These are phyloP conservation scores for Trissonchulus latispiculum DNA, from an alignment of 2,888 invertebrate species.

Conservation along the genomic window DNA sequence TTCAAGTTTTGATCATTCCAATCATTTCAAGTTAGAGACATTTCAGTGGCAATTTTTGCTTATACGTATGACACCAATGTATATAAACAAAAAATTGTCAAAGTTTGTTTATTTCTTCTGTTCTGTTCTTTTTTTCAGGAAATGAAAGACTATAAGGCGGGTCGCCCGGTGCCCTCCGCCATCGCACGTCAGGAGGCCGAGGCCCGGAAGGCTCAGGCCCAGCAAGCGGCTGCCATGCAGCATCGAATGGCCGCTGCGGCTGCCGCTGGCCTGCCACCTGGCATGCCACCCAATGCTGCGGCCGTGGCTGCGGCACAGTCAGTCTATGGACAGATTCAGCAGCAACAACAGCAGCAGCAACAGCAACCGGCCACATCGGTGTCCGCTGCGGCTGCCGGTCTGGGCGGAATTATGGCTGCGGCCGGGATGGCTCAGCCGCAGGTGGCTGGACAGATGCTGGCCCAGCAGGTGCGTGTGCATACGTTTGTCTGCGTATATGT, in stretches of 20 bases:
- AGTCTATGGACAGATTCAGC: not conserved
- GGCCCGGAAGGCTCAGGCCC: not conserved
- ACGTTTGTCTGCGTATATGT: too few species aligned
- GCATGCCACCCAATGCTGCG: too few species aligned
- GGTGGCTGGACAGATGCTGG: not conserved
- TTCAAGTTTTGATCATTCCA: too few species aligned
- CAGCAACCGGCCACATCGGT: not conserved
- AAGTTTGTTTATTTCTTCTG: too few species aligned
- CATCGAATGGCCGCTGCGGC: not conserved
- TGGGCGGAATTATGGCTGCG: not conserved
- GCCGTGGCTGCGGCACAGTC: not conserved
- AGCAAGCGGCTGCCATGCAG: not conserved
- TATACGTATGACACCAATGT: too few species aligned
- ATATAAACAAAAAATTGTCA: too few species aligned
- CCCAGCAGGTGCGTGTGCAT: not conserved
- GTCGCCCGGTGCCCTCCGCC: conserved; percentile 3
- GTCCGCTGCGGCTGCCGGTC: not conserved
- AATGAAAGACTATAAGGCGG: conserved; percentile 21
- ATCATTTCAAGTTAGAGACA: too few species aligned
- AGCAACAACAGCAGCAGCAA: too few species aligned
- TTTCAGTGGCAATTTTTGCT: too few species aligned
- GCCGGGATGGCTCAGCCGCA: not conserved
- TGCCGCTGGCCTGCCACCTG: not conserved
- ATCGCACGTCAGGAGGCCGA: conserved; percentile 11
- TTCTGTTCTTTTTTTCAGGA: too few species aligned